Conservation (phyloP, 2,888 invertebrate genomes). For the Crepidodera aurea region DNA sequence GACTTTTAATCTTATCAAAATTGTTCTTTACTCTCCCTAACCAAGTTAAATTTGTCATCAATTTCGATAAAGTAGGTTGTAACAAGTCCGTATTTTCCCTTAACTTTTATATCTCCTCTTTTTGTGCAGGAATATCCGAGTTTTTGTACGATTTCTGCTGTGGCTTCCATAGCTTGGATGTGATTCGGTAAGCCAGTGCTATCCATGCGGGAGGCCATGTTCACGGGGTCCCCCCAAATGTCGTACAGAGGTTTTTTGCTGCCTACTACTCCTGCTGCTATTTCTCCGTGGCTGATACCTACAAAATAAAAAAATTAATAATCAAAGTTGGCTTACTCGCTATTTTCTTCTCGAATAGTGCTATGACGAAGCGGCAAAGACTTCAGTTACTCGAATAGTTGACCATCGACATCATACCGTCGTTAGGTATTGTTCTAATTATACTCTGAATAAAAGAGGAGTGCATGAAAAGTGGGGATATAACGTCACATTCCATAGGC, state of each 20-base stretch:
- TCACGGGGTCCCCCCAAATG: slow-evolving; percentile 97
- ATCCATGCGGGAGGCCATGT: slow-evolving; percentile 97
- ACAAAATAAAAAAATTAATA: slow-evolving; percentile 42
- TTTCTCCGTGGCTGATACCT: slow-evolving; percentile 91
- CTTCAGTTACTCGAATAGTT: no score
- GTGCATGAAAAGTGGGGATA: no score
- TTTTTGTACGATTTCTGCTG: slow-evolving; percentile 72
- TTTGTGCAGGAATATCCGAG: slow-evolving; percentile 74
- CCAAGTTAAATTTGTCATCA: slow-evolving; percentile 62
- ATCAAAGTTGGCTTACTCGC: no score
- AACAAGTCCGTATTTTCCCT: slow-evolving; percentile 72
- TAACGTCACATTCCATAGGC: no score
- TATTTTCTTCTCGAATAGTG: no score
- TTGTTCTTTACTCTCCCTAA: not conserved
- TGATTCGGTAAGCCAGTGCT: slow-evolving; percentile 77
- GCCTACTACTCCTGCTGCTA: slow-evolving; percentile 94
- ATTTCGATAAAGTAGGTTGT: slow-evolving; percentile 78
- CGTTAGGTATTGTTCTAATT: no score
- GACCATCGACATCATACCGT: no score
- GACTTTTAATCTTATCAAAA: no score
- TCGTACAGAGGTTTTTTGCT: slow-evolving; percentile 94
- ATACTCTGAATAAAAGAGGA: no score
- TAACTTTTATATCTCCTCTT: slow-evolving; percentile 76
- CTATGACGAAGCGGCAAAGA: no score
- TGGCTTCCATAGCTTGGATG: slow-evolving; percentile 70